phyloP scores from a whole-genome alignment of 2,888 invertebrate genomes.

The Pemphredon lugubris region DNA sequence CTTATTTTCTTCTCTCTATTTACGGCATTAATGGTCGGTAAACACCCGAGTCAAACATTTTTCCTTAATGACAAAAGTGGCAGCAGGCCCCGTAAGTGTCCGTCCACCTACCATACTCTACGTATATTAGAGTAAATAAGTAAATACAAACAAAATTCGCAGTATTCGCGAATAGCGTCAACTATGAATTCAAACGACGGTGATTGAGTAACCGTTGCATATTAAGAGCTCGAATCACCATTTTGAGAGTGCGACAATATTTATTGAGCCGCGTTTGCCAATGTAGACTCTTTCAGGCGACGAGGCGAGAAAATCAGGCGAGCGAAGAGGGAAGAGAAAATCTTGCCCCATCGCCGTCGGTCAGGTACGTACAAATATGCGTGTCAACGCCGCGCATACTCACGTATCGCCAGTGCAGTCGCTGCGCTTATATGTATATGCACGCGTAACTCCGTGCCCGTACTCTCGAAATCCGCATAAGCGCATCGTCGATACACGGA shows the following conservation, averaged over 20 bases:
- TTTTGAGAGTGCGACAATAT: constrained; percentile 1
- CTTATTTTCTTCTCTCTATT: too few relatives aligned
- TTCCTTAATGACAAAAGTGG: too few relatives aligned
- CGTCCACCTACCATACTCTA: too few relatives aligned
- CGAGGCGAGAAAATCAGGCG: constrained; percentile 1
- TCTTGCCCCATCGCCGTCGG: constrained; percentile 1
- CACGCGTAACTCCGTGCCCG: constrained; percentile 21
- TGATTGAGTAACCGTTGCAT: too few relatives aligned
- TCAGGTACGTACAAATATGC: constrained; percentile 2
- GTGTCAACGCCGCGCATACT: constrained; percentile 1
- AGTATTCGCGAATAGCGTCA: too few relatives aligned
- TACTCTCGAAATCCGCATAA: constrained; percentile 16
- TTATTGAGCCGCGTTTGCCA: constrained; percentile 5
- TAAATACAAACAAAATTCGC: too few relatives aligned
- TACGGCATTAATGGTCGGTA: too few relatives aligned
- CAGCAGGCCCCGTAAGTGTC: too few relatives aligned
- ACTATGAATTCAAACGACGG: too few relatives aligned
- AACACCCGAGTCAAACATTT: too few relatives aligned
- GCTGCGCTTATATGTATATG: constrained; percentile 16
- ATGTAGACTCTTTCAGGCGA: neutral
- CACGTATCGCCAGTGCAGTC: constrained; percentile 1
- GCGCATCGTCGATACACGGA: neutral
- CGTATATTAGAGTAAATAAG: too few relatives aligned
- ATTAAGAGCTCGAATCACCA: neutral
- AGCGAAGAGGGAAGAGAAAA: neutral